phyloP scores from a whole-genome alignment of 2,113 vertebrate species.

The Bubo scandiacus region DNA sequence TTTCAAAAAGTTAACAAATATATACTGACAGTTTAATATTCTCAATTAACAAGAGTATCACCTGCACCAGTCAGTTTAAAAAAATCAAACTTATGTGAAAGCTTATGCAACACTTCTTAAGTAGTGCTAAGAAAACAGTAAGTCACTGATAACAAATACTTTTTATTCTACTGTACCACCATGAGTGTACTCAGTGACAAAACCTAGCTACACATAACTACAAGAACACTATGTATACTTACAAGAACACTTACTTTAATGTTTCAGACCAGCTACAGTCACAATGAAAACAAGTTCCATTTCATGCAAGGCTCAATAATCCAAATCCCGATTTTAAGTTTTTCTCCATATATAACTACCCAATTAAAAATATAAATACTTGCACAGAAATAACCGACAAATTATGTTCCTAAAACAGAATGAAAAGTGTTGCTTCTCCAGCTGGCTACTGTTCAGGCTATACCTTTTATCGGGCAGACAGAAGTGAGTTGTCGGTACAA shows the following conservation, averaged over 20 bases:
- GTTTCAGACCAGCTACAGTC: background rate
- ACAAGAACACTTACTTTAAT: background rate
- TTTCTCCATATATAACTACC: background rate
- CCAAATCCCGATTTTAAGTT: background rate
- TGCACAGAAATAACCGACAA: background rate
- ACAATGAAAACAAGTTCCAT: background rate
- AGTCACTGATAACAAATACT: no score
- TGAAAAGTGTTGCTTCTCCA: background rate
- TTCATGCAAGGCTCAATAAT: background rate
- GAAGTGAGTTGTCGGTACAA: background rate
- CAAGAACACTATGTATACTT: background rate
- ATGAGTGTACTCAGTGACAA: no score
- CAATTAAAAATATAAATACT: background rate
- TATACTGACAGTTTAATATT: no score
- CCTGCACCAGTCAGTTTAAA: no score
- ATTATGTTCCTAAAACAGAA: background rate
- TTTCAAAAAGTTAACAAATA: no score
- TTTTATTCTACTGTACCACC: no score
- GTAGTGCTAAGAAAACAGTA: no score
- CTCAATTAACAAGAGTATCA: no score
- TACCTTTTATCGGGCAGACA: background rate
- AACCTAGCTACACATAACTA: no score
- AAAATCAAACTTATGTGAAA: no score
- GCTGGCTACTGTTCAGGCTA: background rate
- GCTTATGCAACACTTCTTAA: no score